These are phyloP conservation scores for Melinopterus prodromus DNA, from an alignment of 2,888 invertebrate genomes.

Conservation along the genomic window DNA sequence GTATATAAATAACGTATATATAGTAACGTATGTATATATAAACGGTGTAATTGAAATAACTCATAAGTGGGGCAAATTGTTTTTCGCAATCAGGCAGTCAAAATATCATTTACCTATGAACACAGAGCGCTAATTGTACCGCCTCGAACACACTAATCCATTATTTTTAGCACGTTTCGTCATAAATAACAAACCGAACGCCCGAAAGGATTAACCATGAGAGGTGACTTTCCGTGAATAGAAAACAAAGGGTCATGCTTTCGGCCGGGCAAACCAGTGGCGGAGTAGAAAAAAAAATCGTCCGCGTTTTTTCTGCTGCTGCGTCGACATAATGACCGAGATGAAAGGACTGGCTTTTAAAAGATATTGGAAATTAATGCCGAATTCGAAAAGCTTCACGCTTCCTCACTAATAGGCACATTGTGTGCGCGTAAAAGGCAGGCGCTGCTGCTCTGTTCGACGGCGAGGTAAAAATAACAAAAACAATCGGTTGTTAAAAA, in stretches of 20 bases:
- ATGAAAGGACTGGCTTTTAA: slow-evolving; percentile 31
- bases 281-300: slow-evolving; percentile 15
- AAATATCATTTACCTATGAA: no score
- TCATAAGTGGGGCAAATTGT: no score
- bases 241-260: slow-evolving; percentile 4
- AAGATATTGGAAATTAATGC: slow-evolving; percentile 42
- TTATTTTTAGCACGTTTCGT: slow-evolving; percentile 4
- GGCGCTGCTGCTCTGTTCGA: slow-evolving; percentile 7
- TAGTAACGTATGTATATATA: no score
- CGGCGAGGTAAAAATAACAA: slow-evolving; percentile 42
- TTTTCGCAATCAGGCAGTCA: no score
- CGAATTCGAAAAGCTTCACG: slow-evolving; percentile 43
- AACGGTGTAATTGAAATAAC: no score
- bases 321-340: slow-evolving; percentile 31
- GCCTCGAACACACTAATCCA: neutral
- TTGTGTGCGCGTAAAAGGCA: slow-evolving; percentile 38
- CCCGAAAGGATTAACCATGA: neutral
- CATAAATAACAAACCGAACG: neutral
- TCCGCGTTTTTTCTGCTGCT: slow-evolving; percentile 9
- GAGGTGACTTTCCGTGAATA: neutral
- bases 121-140: slow-evolving; percentile 4
- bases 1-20: no score
- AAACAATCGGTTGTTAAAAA: slow-evolving; percentile 47
- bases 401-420: slow-evolving; percentile 39
- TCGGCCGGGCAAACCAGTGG: neutral